Base-by-base conservation (phyloP, 2,797 vertebrate species). In the Falco novaeseelandiae region DNA sequence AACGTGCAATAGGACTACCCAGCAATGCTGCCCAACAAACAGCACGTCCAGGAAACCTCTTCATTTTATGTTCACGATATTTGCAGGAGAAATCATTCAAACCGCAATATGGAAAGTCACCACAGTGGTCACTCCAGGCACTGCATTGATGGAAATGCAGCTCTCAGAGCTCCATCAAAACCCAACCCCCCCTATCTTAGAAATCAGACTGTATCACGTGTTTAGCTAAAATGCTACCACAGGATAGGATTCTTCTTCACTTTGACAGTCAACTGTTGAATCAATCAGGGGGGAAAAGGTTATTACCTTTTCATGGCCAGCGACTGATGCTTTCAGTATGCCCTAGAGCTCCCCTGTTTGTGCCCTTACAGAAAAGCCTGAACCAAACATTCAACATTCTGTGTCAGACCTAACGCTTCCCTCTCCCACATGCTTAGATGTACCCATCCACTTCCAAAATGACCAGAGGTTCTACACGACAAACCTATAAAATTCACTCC, bases 111-210 rank as follows among this genome's bases (percentile, higher is more conserved):
- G 32, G 40, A 89, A 89, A 77, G 20, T 14, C 44, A 73, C 16
- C 14, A 12, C n/a, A 62, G 51, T 9, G 42, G 16, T 46, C 82
- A 74, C 36, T 57, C 44, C 61, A 69, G 57, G 61, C 2, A 6
- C 20, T 16, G 3, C 0, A 3, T 5, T 0, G 0, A 77, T 34
- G n/a, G 70, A 85, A 92, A 89, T 1, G 12, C 22, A 77, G 22
- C n/a, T 58, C 70, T 55, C 3, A 0, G 22, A 74, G 36, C 9
- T 66, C 74, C 46, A 62, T 16, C 55, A 38, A 80, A 42, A 19
- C 22, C 19, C 2, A 1, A 87, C 80, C 62, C 10, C 38, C 78
- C 2, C 0, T 70, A 2, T 59, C 19, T 49, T 7, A 77, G 46
- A 70, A 84, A 89, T 58, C 4, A 6, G 26, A 4, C 8, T 58